Percentiles rank a stretch among this genome's conserved stretches.
Conservation (phyloP, 1,140 invertebrate species). For the Platorchestia sp. region DNA sequence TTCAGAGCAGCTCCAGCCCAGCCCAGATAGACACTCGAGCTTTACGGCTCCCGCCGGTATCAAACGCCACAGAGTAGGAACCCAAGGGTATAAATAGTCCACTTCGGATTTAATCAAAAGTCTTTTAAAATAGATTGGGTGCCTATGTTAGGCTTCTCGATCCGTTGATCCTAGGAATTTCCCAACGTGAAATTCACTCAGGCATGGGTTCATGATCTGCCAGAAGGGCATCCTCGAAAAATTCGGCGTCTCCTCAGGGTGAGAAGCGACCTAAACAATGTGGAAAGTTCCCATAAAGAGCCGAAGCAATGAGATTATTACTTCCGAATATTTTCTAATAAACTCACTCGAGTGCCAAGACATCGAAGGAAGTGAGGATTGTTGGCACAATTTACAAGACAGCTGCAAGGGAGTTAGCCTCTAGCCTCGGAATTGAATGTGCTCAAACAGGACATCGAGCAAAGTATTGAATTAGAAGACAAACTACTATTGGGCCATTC, state of each 20-base stretch:
- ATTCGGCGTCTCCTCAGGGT: conserved; percentile 33
- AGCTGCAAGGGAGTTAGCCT: background rate
- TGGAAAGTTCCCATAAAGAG: conserved; percentile 6
- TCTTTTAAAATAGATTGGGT: conserved; percentile 25
- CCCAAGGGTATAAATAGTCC: background rate
- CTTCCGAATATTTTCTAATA: conserved; percentile 36
- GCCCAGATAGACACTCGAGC: background rate
- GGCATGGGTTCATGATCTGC: background rate
- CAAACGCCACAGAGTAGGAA: background rate
- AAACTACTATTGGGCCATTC: background rate
- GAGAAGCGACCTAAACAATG: conserved; percentile 20
- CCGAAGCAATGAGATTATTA: conserved; percentile 30
- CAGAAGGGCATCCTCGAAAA: background rate
- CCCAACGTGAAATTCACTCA: background rate
- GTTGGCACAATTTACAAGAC: conserved; percentile 8
- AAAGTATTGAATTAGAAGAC: conserved; percentile 10
- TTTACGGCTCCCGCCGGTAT: background rate
- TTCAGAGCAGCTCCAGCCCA: background rate
- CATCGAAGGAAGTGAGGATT: conserved; percentile 34
- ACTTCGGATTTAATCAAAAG: conserved; percentile 19
- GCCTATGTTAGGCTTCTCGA: background rate
- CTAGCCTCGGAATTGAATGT: background rate
- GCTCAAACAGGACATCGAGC: background rate
- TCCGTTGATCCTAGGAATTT: background rate
- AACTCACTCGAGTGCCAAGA: conserved; percentile 38